These are phyloP conservation scores for Rhagium mordax DNA, from an alignment of 2,888 invertebrate species.

Conservation along the genomic window DNA sequence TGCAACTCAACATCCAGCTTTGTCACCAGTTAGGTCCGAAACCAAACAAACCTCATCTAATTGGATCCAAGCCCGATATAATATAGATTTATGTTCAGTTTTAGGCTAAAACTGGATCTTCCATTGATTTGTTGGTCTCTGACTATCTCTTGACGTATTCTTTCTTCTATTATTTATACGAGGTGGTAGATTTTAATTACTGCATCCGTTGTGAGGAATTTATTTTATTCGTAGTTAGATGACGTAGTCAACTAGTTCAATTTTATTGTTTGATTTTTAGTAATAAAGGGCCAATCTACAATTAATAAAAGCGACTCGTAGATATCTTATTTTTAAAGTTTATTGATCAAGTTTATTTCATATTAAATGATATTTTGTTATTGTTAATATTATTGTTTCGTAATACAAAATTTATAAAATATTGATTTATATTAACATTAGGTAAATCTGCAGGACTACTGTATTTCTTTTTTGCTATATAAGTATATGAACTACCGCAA, in stretches of 20 bases:
- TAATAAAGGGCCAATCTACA: background rate
- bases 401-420: no score
- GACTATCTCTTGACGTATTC: slow-evolving; percentile 39
- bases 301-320: no score
- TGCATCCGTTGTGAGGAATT: background rate
- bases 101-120: slow-evolving; percentile 64
- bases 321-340: no score
- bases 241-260: background rate
- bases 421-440: no score
- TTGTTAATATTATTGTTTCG: no score
- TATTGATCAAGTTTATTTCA: no score
- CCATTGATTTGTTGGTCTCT: slow-evolving; percentile 66
- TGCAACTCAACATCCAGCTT: slow-evolving; percentile 47
- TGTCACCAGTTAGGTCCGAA: slow-evolving; percentile 62
- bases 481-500: no score
- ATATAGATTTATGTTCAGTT: slow-evolving; percentile 69
- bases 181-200: slow-evolving; percentile 16
- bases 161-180: slow-evolving; percentile 37
- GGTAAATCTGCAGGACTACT: no score
- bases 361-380: no score
- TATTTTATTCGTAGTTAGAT: background rate
- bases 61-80: slow-evolving; percentile 68
- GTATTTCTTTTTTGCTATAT: no score
- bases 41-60: slow-evolving; percentile 66
- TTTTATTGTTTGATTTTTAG: background rate